Evolutionary conservation across 2,888 invertebrate species (phyloP).

Genomic region (Drosophila nr. perissopoda): DNA sequence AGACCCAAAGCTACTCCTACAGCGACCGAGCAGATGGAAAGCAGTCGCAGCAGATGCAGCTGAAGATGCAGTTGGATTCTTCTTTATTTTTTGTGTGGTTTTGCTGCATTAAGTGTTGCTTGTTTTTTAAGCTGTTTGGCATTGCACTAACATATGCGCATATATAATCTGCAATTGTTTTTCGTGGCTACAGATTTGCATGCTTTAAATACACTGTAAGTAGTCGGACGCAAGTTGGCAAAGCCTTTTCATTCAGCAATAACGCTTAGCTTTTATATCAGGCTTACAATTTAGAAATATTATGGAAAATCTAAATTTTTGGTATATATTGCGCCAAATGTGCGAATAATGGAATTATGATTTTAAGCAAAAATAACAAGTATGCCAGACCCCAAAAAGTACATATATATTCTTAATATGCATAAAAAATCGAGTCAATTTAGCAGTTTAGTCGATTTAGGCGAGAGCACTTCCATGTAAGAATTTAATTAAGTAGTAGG

Average conservation of each 20-base stretch:
- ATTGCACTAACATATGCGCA: slow-evolving; percentile 73
- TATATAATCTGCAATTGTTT: slow-evolving; percentile 75
- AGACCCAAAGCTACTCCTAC: slow-evolving; percentile 25
- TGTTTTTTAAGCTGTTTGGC: slow-evolving; percentile 55
- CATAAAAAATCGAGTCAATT: no score
- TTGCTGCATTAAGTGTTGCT: slow-evolving; percentile 26
- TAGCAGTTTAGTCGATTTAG: neutral
- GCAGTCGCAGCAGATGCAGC: slow-evolving; percentile 18
- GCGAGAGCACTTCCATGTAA: neutral
- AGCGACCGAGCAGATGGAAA: slow-evolving; percentile 1
- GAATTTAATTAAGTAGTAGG: neutral
- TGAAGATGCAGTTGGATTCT: slow-evolving; percentile 29
- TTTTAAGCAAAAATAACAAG: no score
- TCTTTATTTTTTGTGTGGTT: slow-evolving; percentile 8
- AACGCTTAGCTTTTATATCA: neutral
- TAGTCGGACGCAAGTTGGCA: neutral
- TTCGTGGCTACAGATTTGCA: slow-evolving; percentile 65
- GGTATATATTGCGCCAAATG: neutral
- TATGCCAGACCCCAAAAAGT: no score
- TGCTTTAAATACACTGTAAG: slow-evolving; percentile 30
- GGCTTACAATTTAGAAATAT: neutral
- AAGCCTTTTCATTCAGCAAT: neutral
- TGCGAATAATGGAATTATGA: neutral
- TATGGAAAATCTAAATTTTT: neutral
- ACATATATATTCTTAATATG: no score